Conservation (phyloP, 2,797 vertebrate genomes). For the Sciurus vulgaris region DNA sequence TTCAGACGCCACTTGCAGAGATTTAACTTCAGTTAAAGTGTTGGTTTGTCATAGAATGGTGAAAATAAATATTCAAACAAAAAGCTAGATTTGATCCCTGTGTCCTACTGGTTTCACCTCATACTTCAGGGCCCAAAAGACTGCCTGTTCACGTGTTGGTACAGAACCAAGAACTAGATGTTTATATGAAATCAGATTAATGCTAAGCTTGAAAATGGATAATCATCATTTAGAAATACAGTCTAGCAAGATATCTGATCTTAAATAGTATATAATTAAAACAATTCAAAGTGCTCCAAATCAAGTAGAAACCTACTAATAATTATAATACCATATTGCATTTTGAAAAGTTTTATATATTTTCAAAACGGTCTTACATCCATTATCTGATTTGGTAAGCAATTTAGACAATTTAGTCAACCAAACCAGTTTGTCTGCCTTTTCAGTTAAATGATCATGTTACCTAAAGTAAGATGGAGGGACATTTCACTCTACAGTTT, state of each 20-base stretch:
- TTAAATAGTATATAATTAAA: slow-evolving; percentile 8
- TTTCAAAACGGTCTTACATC: slow-evolving; percentile 3
- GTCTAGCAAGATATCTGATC: neutral
- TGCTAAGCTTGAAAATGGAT: slow-evolving; percentile 26
- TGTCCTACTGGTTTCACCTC: neutral
- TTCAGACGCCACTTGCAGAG: neutral
- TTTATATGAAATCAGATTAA: slow-evolving; percentile 36
- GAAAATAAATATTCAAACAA: neutral
- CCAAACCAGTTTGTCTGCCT: neutral
- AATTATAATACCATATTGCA: neutral
- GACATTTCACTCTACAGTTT: neutral
- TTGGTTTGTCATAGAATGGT: neutral
- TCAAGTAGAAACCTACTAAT: neutral
- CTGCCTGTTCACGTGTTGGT: neutral
- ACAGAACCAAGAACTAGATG: neutral
- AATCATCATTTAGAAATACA: slow-evolving; percentile 38
- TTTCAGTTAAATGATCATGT: slow-evolving; percentile 1
- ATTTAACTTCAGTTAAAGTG: slow-evolving; percentile 42
- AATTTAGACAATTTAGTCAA: slow-evolving; percentile 13
- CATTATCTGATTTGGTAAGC: neutral
- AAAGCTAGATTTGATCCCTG: neutral
- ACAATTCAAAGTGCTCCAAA: neutral
- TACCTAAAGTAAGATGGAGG: neutral
- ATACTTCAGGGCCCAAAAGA: neutral
- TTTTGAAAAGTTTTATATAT: slow-evolving; percentile 7